Base-by-base conservation (phyloP, 2,888 invertebrate species). In the Timema cristinae region DNA sequence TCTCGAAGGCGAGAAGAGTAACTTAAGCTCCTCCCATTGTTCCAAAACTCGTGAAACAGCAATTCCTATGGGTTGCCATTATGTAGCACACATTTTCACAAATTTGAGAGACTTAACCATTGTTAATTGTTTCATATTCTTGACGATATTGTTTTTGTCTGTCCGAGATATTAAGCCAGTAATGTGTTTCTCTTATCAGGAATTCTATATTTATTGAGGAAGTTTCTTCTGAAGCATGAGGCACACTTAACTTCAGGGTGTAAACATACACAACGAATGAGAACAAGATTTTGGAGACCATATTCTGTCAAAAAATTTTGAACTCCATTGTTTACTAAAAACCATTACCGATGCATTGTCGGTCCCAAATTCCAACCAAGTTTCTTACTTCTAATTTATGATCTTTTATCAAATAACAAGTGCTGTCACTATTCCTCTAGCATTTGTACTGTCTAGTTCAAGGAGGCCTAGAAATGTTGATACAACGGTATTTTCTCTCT, bases 191-290 rank as follows among this genome's bases (percentile, higher is more conserved):
- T 11, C 47, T 69, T 5, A 47, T 13, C 48, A 13, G 48, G n/a
- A n/a, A n/a, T n/a, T n/a, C n/a, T n/a, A n/a, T n/a, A n/a, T n/a
- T n/a, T n/a, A n/a, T n/a, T n/a, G 52, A 49, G 13, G n/a, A 56
- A 56, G 54, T 10, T 56, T 69, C 7, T 56, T 48, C 48, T 13
- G 59, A 54, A 47, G 56, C 59, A 69, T 69, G 56, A 13, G 56
- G 56, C 48, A 69, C 32, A 15, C 47, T 47, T 54, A 69, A 47
- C n/a, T 69, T 32, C 11, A 69, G 56, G 6, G 69, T 56, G 56
- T 69, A 56, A n/a, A n/a, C 59, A 69, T 32, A 69, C 56, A 15
- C 69, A 69, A 6, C 47, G 49, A 50, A 67, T 49, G 15, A 59
- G 69, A 54, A 56, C 48, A 56, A 69, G 56, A 11, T 56, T n/a